Conservation (phyloP, 2,888 invertebrate species). For the Agrilus cyanescens region DNA sequence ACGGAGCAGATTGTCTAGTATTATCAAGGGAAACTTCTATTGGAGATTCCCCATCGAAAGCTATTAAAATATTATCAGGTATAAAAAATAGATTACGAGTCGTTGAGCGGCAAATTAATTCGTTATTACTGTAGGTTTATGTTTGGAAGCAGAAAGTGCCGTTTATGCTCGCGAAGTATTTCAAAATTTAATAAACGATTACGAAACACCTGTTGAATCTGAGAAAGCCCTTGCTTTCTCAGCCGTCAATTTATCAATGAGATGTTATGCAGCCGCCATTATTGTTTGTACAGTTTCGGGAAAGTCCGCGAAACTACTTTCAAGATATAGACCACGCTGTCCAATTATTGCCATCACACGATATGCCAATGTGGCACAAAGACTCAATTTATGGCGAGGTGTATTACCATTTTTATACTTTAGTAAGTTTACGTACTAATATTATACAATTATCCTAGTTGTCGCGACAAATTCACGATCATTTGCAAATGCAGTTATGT, state of each 20-base stretch:
- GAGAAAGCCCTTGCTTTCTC: constrained; percentile 59
- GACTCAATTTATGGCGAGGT: constrained; percentile 48
- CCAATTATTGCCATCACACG: constrained; percentile 66
- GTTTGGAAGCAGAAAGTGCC: constrained; percentile 68
- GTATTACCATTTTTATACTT: constrained; percentile 44
- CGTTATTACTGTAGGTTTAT: too few species aligned
- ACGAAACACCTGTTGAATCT: constrained; percentile 37
- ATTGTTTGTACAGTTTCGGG: constrained; percentile 67
- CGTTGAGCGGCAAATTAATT: too few species aligned
- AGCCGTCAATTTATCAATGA: constrained; percentile 61
- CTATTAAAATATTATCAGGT: constrained; percentile 56
- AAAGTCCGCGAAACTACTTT: constrained; percentile 56
- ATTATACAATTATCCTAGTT: too few species aligned
- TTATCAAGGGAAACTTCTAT: constrained; percentile 72
- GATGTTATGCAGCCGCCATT: constrained; percentile 58
- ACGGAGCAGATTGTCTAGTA: constrained; percentile 83
- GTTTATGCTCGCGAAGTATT: constrained; percentile 71
- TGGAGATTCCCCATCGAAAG: constrained; percentile 61
- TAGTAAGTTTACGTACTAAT: constrained; percentile 32
- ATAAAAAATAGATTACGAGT: constrained; percentile 19
- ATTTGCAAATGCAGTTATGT: too few species aligned
- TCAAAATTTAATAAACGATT: constrained; percentile 45
- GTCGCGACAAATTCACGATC: too few species aligned
- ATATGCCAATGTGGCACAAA: constrained; percentile 52
- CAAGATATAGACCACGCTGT: constrained; percentile 57